These are phyloP conservation scores for Odontamblyopus lacepedii DNA, from an alignment of 2,797 vertebrate species.

Conservation along the genomic window DNA sequence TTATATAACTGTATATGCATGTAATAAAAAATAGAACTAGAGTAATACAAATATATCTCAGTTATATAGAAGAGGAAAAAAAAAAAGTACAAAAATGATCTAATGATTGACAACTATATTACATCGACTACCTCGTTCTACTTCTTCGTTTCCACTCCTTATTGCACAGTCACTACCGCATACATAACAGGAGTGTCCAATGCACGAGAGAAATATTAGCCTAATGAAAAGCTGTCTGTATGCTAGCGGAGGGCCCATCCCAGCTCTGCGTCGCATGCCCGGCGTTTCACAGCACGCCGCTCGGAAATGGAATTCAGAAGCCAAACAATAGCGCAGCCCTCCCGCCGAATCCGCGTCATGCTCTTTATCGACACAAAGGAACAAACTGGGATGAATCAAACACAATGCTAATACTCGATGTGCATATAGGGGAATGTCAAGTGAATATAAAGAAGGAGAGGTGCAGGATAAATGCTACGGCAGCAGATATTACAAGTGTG, in stretches of 20 bases:
- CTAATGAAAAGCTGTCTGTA: constrained; percentile 70
- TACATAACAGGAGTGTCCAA: constrained; percentile 57
- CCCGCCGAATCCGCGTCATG: constrained; percentile 23
- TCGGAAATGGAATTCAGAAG: constrained; percentile 57
- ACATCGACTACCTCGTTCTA: too few species aligned
- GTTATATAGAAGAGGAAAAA: too few species aligned
- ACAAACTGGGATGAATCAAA: constrained; percentile 37
- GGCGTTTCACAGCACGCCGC: constrained; percentile 47
- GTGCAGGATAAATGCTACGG: not conserved
- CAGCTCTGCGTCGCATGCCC: constrained; percentile 36
- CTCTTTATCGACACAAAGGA: constrained; percentile 28
- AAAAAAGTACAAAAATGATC: too few species aligned
- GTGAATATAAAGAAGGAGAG: not conserved
- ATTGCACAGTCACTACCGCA: not conserved
- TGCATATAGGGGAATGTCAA: constrained; percentile 19
- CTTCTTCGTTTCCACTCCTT: not conserved
- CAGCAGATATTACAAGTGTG: not conserved
- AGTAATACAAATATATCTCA: too few species aligned
- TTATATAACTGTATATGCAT: too few species aligned
- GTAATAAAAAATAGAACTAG: too few species aligned
- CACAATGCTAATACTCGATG: constrained; percentile 17
- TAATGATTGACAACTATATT: too few species aligned
- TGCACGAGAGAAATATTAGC: constrained; percentile 70
- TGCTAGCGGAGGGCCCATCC: constrained; percentile 63
- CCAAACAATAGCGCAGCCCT: constrained; percentile 58